phyloP scores from a whole-genome alignment of 1,140 invertebrate species.

The Acromyrmex echinatior region DNA sequence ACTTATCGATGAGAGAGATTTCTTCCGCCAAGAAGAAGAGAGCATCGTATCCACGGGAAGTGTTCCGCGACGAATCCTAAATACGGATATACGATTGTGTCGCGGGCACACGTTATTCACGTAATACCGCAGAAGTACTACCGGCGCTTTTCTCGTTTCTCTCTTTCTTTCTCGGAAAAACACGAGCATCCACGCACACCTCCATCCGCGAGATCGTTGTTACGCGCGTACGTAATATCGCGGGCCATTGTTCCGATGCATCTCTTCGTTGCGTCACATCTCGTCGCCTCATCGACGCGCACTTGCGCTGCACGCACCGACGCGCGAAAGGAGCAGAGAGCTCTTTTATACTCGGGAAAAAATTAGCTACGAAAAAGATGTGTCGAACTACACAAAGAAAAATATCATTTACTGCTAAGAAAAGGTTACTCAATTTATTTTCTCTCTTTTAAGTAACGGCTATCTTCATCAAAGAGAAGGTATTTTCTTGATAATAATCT shows the following conservation, averaged over 20 bases:
- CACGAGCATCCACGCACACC: constrained; percentile 63
- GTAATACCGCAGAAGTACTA: constrained; percentile 53
- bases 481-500: no score
- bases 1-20: constrained; percentile 60
- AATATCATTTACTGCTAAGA: no score
- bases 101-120: constrained; percentile 59
- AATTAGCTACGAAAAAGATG: neutral
- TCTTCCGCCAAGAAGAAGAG: constrained; percentile 47
- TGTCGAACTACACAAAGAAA: neutral
- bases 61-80: constrained; percentile 45
- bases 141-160: neutral
- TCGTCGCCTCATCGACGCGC: constrained; percentile 56
- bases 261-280: constrained; percentile 70
- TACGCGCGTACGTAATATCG: constrained; percentile 65
- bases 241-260: constrained; percentile 66
- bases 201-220: constrained; percentile 64
- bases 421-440: no score
- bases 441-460: no score
- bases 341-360: neutral
- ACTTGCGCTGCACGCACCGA: constrained; percentile 46
- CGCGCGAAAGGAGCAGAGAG: constrained; percentile 37
- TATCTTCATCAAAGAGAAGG: no score
- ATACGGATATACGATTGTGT: constrained; percentile 59
- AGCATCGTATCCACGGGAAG: constrained; percentile 35
- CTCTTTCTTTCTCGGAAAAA: constrained; percentile 45